A percentile compares a stretch with the other conserved stretches of the same genome.
These are phyloP conservation scores for Silurus aristotelis DNA, from an alignment of 2,797 vertebrate genomes.

Conservation along the genomic window DNA sequence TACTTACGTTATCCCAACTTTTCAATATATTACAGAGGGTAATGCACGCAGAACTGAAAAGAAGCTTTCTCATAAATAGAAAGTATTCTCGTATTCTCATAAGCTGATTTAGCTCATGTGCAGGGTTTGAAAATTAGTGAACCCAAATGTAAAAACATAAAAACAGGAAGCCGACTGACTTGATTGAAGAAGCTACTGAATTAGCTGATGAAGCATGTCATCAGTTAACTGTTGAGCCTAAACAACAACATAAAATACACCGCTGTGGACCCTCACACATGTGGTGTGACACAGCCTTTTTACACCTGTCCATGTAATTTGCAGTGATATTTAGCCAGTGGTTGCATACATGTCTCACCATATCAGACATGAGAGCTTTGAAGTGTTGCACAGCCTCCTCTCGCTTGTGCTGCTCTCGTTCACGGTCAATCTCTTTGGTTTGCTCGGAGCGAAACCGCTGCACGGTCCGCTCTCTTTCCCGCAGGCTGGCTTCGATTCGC, in stretches of 20 bases:
- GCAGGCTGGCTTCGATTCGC: conserved; percentile 94
- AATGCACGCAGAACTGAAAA: not conserved
- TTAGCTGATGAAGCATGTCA: not conserved
- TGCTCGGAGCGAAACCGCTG: conserved; percentile 97
- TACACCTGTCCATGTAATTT: not conserved
- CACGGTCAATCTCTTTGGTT: conserved; percentile 96
- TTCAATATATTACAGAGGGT: not conserved
- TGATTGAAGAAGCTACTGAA: conserved; percentile 4
- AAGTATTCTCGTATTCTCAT: too few species aligned
- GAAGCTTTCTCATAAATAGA: not conserved
- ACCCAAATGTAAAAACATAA: not conserved
- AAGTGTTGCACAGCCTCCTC: conserved; percentile 98
- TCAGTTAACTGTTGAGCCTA: too few species aligned
- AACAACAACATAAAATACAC: not conserved
- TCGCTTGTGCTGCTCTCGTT: conserved; percentile 96
- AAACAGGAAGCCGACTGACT: not conserved
- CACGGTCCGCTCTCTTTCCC: conserved; percentile 92
- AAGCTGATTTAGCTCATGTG: not conserved
- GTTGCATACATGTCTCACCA: conserved; percentile 76
- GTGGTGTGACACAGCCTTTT: not conserved
- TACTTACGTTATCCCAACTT: not conserved
- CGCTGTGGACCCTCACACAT: not conserved
- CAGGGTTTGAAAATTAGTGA: not conserved
- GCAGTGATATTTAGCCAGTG: not conserved
- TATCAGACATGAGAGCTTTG: conserved; percentile 87